These are phyloP conservation scores for Platygyra sinensis DNA, from an alignment of 64 coral and sea anemone genomes.

Conservation along the genomic window DNA sequence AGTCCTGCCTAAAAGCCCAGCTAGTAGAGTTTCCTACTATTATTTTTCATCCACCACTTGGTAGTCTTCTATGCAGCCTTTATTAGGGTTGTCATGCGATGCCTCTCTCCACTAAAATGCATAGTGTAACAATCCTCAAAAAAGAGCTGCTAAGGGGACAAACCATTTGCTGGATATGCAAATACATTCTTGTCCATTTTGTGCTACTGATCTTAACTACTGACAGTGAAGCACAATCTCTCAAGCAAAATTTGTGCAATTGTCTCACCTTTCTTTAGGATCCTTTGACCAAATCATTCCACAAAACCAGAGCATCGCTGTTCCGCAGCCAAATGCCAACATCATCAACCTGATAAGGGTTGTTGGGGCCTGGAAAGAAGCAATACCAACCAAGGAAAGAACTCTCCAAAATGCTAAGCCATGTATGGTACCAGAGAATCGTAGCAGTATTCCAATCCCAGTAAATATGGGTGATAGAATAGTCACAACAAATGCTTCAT, in stretches of 20 bases:
- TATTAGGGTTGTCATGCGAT: not conserved
- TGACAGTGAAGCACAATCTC: not conserved
- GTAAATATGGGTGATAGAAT: constrained; percentile 83
- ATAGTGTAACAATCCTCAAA: not conserved
- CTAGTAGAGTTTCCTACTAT: too few species aligned
- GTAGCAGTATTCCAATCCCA: constrained; percentile 53
- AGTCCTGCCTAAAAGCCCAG: too few species aligned
- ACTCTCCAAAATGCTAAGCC: constrained; percentile 71
- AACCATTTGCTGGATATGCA: not conserved
- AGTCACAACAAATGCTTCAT: constrained; percentile 84
- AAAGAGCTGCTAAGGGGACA: too few species aligned
- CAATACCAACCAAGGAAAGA: constrained; percentile 77
- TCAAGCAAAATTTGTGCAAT: not conserved
- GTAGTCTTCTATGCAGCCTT: too few species aligned
- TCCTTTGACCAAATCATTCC: constrained; percentile 86
- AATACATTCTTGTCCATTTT: too few species aligned
- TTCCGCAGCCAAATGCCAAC: constrained; percentile 84
- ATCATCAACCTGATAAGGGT: constrained; percentile 82
- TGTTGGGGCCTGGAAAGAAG: constrained; percentile 92
- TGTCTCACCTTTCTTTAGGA: constrained; percentile 73
- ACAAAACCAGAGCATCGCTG: constrained; percentile 97
- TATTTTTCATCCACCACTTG: too few species aligned
- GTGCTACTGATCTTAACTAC: too few species aligned
- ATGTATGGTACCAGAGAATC: constrained; percentile 68
- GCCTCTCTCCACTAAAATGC: not conserved